Evolutionary conservation across 2,113 vertebrate genomes (phyloP).

Genomic region (Platysteira castanea): DNA sequence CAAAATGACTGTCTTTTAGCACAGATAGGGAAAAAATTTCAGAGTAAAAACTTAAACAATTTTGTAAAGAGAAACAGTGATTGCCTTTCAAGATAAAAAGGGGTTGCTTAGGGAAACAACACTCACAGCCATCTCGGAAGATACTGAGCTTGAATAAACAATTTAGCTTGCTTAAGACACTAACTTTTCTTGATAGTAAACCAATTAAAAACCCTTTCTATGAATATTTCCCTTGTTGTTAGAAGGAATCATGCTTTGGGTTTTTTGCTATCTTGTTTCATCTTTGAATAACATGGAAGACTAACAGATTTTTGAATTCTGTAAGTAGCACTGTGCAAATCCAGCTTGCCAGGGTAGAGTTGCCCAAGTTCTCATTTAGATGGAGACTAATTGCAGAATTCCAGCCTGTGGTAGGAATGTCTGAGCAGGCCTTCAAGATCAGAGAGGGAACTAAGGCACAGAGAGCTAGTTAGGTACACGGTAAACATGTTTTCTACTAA

Average conservation of each 20-base stretch:
- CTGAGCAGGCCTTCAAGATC: conserved; percentile 22
- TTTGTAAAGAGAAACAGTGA: background rate
- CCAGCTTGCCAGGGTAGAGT: background rate
- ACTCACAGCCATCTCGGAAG: background rate
- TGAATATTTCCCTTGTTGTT: background rate
- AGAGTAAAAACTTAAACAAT: background rate
- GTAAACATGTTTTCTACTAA: background rate
- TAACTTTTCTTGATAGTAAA: background rate
- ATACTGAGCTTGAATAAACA: background rate
- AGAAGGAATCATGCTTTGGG: background rate
- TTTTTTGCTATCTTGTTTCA: background rate
- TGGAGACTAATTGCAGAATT: conserved; percentile 11
- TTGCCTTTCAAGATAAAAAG: background rate
- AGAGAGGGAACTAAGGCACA: background rate
- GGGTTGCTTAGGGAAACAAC: background rate
- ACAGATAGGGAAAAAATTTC: background rate
- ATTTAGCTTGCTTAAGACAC: background rate
- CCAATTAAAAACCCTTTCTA: background rate
- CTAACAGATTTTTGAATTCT: background rate
- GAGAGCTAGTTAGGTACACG: background rate
- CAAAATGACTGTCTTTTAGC: background rate
- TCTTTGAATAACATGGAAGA: background rate
- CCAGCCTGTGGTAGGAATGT: background rate
- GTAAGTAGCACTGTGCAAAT: background rate
- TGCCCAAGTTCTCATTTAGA: background rate